A percentile compares a stretch with the other conserved stretches of the same genome.
These are phyloP conservation scores for Xylophagus ater DNA, from an alignment of 2,888 invertebrate genomes.

Conservation along the genomic window DNA sequence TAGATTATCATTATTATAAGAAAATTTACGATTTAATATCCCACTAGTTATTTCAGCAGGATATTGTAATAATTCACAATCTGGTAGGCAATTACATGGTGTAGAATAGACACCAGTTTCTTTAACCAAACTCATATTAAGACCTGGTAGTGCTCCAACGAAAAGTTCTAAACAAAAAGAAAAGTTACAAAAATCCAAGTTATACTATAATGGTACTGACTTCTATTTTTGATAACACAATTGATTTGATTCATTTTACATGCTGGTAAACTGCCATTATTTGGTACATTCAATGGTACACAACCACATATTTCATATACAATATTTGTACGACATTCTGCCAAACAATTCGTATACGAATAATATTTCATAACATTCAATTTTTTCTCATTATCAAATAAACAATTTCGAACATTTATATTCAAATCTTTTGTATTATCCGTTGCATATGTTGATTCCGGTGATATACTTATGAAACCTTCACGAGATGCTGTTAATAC, in stretches of 20 bases:
- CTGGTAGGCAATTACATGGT: slow-evolving; percentile 47
- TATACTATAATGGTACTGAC: slow-evolving; percentile 20
- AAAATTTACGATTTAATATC: slow-evolving; percentile 39
- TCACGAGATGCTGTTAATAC: slow-evolving; percentile 47
- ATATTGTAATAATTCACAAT: slow-evolving; percentile 52
- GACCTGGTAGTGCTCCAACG: slow-evolving; percentile 37
- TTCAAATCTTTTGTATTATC: slow-evolving; percentile 42
- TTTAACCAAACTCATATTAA: slow-evolving; percentile 19
- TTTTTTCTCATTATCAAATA: slow-evolving; percentile 45
- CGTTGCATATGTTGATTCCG: slow-evolving; percentile 53
- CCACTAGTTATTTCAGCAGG: slow-evolving; percentile 53
- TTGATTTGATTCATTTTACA: slow-evolving; percentile 27
- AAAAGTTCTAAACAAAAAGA: slow-evolving; percentile 21
- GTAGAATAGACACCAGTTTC: slow-evolving; percentile 12
- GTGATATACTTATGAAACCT: slow-evolving; percentile 50
- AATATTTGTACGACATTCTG: slow-evolving; percentile 44
- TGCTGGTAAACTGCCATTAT: slow-evolving; percentile 29
- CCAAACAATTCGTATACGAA: slow-evolving; percentile 55
- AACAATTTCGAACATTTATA: slow-evolving; percentile 45
- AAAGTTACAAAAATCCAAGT: not conserved
- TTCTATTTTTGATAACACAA: slow-evolving; percentile 29
- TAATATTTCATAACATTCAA: slow-evolving; percentile 40
- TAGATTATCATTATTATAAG: slow-evolving; percentile 38
- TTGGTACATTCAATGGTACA: slow-evolving; percentile 46
- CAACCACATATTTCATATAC: slow-evolving; percentile 46